Evolutionary conservation across 2,113 vertebrate species (phyloP).

Genomic region (Nibea coibor): DNA sequence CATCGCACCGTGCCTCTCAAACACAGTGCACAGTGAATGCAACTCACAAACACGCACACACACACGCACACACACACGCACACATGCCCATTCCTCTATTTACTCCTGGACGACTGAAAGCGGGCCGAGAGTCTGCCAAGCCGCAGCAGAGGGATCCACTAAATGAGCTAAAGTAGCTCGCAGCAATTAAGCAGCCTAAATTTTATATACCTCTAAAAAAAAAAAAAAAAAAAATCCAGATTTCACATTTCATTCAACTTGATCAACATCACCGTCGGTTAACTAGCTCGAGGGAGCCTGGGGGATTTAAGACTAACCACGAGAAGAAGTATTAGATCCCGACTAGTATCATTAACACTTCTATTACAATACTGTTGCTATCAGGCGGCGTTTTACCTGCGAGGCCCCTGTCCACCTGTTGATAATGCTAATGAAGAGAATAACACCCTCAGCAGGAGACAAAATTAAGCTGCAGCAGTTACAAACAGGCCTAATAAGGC

Average conservation of each 20-base stretch:
- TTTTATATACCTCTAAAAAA: conserved; percentile 27
- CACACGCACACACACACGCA: not conserved
- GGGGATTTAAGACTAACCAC: conserved; percentile 24
- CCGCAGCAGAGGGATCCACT: conserved; percentile 52
- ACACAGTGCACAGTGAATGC: conserved; percentile 26
- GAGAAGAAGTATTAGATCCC: conserved; percentile 22
- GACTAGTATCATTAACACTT: conserved; percentile 12
- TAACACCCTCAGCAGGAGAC: conserved; percentile 68
- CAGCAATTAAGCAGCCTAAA: conserved; percentile 47
- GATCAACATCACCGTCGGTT: conserved; percentile 26
- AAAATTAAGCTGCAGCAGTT: conserved; percentile 69
- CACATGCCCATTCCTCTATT: conserved; percentile 31
- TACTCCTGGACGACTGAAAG: conserved; percentile 46
- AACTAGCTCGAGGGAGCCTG: conserved; percentile 26
- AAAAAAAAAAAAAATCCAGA: not conserved
- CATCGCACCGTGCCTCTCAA: conserved; percentile 11
- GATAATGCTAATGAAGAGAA: conserved; percentile 75
- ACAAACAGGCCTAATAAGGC: conserved; percentile 70
- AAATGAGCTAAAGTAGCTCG: conserved; percentile 38
- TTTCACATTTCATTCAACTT: conserved; percentile 40
- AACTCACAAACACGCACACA: conserved; percentile 16
- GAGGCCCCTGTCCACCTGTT: conserved; percentile 69
- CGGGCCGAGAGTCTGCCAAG: conserved; percentile 49
- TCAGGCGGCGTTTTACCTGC: conserved; percentile 57
- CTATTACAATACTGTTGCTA: conserved; percentile 37